Conservation (phyloP, 2,113 vertebrate genomes). For the Leptobrachium ailaonicum region DNA sequence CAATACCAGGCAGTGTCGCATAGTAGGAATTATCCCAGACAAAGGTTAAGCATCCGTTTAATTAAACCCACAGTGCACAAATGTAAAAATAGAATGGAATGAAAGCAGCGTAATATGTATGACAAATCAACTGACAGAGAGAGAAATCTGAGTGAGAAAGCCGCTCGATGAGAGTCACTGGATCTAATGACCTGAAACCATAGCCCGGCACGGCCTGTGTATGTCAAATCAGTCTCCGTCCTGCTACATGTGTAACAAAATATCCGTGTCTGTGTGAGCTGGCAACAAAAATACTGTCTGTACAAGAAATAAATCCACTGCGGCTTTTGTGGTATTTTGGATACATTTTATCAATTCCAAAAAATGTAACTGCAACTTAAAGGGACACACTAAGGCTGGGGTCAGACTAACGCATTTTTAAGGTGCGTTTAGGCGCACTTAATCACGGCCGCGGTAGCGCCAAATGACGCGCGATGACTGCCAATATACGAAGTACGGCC, state of each 20-base stretch:
- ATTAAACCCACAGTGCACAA: constrained; percentile 7
- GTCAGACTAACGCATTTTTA: too few relatives aligned
- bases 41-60: constrained; percentile 3
- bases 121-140: background rate
- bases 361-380: too few relatives aligned
- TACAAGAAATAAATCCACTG: background rate
- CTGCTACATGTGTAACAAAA: background rate
- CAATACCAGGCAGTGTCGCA: too few relatives aligned
- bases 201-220: background rate
- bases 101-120: constrained; percentile 6
- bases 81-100: constrained; percentile 21
- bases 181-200: background rate
- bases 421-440: too few relatives aligned
- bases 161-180: background rate
- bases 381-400: too few relatives aligned
- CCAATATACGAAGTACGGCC: too few relatives aligned
- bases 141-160: background rate
- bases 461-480: too few relatives aligned
- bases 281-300: background rate
- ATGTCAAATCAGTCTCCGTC: too few relatives aligned
- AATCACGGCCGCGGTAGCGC: too few relatives aligned
- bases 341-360: too few relatives aligned
- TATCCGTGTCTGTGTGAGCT: background rate
- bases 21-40: too few relatives aligned
- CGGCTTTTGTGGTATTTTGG: background rate